Evolutionary conservation across 2,113 vertebrate genomes (phyloP).

Genomic region (Cyphomyrus plagiostoma): DNA sequence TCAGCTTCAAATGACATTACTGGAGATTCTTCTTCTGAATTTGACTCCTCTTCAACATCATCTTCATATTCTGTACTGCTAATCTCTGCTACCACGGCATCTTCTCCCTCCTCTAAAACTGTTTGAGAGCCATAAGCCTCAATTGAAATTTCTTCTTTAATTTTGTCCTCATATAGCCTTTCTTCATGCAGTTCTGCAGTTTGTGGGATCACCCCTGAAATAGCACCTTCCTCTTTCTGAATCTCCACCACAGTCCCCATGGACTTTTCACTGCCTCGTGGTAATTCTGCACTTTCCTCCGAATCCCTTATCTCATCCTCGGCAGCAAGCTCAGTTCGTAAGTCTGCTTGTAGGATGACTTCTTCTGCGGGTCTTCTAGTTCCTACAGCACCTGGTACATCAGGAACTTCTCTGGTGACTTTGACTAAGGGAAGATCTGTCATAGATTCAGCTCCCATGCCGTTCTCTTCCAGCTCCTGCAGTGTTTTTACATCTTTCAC

Average conservation of each 20-base stretch:
- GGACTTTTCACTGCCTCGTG: conserved; percentile 22
- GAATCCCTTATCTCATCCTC: conserved; percentile 29
- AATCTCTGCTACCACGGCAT: not conserved
- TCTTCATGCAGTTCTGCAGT: not conserved
- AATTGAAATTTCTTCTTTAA: conserved; percentile 10
- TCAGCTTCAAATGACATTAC: conserved; percentile 54
- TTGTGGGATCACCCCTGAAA: conserved; percentile 20
- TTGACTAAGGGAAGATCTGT: conserved; percentile 36
- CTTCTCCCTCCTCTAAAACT: not conserved
- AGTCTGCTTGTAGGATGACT: not conserved
- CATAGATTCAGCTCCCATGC: conserved; percentile 39
- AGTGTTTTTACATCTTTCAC: conserved; percentile 20
- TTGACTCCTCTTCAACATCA: not conserved
- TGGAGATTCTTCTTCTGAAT: conserved; percentile 31
- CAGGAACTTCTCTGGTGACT: conserved; percentile 28
- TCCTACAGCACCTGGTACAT: conserved; percentile 31
- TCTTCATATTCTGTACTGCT: conserved; percentile 3
- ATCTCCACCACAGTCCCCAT: conserved; percentile 30
- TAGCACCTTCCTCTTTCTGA: conserved; percentile 23
- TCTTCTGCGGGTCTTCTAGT: conserved; percentile 16
- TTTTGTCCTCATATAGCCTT: conserved; percentile 22
- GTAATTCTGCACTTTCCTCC: conserved; percentile 36
- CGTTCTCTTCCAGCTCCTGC: conserved; percentile 37
- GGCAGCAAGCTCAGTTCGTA: conserved; percentile 29
- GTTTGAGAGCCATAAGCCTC: not conserved